These are phyloP conservation scores for Pecten maximus DNA, from an alignment of 2,888 invertebrate genomes.

Conservation along the genomic window DNA sequence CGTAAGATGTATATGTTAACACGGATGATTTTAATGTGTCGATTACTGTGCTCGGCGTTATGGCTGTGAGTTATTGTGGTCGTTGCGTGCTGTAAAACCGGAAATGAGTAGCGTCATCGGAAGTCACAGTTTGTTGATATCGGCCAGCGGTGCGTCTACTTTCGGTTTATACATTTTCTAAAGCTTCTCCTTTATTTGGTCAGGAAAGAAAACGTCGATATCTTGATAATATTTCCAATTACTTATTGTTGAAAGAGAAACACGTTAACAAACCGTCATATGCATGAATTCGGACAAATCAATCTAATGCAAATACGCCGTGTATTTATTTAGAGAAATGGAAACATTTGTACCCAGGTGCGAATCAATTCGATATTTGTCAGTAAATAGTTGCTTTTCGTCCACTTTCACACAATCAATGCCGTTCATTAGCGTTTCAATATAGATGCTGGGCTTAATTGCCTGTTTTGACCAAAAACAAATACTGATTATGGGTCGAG, in stretches of 20 bases:
- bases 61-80: background rate
- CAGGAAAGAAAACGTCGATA: background rate
- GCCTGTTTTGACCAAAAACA: constrained; percentile 30
- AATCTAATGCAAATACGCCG: constrained; percentile 9
- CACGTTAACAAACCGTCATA: constrained; percentile 13
- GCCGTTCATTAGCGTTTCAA: constrained; percentile 32
- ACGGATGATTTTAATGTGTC: background rate
- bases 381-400: constrained; percentile 13
- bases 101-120: constrained; percentile 13
- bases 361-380: constrained; percentile 20
- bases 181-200: background rate
- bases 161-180: constrained; percentile 31
- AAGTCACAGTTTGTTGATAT: constrained; percentile 22
- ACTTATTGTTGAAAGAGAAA: constrained; percentile 35
- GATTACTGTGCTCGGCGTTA: background rate
- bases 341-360: constrained; percentile 35
- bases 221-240: constrained; percentile 35
- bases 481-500: constrained; percentile 11
- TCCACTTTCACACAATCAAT: constrained; percentile 20
- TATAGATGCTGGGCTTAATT: background rate
- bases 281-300: constrained; percentile 20
- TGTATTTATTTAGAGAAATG: constrained; percentile 18
- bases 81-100: constrained; percentile 11
- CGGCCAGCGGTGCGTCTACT: background rate
- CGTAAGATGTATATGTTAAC: too few relatives aligned